Evolutionary conservation across 92 coral and sea anemone species (phyloP).

Genomic region (Epizoanthus ramosus): DNA sequence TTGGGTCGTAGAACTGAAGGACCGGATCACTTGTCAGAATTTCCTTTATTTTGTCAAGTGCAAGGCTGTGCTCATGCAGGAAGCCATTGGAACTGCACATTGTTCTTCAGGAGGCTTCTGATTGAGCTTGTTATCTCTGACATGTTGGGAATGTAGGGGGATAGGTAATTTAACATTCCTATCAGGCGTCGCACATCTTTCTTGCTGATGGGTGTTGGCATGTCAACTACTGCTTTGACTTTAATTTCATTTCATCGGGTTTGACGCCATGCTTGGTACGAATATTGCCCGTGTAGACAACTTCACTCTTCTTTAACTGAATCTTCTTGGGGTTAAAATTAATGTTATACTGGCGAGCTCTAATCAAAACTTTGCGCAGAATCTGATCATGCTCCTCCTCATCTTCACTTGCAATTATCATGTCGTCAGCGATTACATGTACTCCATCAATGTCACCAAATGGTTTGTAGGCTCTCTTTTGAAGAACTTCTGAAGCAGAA

Average conservation of each 20-base stretch:
- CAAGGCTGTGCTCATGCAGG: conserved; percentile 15
- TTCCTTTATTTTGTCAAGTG: conserved; percentile 28
- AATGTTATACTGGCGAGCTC: conserved; percentile 39
- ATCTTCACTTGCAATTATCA: conserved; percentile 46
- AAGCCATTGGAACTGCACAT: conserved; percentile 35
- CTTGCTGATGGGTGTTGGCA: conserved; percentile 37
- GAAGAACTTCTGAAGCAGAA: conserved; percentile 36
- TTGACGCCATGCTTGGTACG: conserved; percentile 20
- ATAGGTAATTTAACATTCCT: conserved; percentile 42
- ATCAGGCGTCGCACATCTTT: conserved; percentile 33
- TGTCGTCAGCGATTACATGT: conserved; percentile 50
- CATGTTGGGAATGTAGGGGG: conserved; percentile 37
- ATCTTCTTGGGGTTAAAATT: conserved; percentile 37
- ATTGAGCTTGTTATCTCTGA: conserved; percentile 37
- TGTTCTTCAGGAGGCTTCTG: conserved; percentile 30
- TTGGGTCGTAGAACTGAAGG: conserved; percentile 24
- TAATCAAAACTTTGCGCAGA: conserved; percentile 23
- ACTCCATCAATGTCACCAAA: conserved; percentile 62
- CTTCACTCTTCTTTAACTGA: conserved; percentile 25
- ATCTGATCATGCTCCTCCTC: conserved; percentile 47
- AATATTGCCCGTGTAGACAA: conserved; percentile 11
- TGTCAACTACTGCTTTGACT: conserved; percentile 20
- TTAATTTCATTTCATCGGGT: conserved; percentile 23
- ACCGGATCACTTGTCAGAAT: conserved; percentile 21
- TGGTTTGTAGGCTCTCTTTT: conserved; percentile 52